Conservation (phyloP, 2,113 vertebrate genomes). For the Lonchura striata region DNA sequence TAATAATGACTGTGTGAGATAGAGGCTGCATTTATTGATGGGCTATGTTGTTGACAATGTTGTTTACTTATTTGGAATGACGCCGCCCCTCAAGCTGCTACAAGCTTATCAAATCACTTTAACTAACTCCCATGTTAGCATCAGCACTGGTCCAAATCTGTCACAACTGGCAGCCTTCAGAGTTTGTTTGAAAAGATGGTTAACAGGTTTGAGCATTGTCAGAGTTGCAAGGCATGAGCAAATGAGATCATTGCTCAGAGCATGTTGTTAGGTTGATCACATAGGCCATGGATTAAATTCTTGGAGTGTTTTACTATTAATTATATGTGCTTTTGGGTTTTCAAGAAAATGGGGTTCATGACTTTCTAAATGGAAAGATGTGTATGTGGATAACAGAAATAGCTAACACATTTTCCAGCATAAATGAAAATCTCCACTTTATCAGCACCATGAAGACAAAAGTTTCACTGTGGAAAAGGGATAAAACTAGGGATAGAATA, state of each 20-base stretch:
- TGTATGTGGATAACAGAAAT: neutral
- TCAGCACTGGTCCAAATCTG: conserved; percentile 73
- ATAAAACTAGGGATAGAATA: neutral
- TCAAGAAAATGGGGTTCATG: neutral
- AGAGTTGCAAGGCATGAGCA: conserved; percentile 49
- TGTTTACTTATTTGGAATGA: conserved; percentile 71
- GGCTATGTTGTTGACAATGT: conserved; percentile 60
- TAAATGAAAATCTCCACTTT: neutral
- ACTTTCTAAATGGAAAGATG: neutral
- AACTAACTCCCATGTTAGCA: conserved; percentile 63
- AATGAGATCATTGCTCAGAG: conserved; percentile 14
- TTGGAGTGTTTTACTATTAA: neutral
- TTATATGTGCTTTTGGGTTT: neutral
- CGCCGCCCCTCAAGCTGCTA: conserved; percentile 76
- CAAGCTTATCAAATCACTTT: conserved; percentile 72
- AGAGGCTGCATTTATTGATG: conserved; percentile 34
- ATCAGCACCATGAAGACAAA: neutral
- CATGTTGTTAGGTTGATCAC: neutral
- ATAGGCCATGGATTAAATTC: neutral
- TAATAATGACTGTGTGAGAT: conserved; percentile 28
- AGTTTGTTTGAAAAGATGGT: conserved; percentile 66
- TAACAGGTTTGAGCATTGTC: conserved; percentile 47
- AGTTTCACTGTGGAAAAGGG: neutral
- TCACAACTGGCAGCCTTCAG: conserved; percentile 77
- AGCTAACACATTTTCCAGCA: neutral